A percentile compares a stretch with the other conserved stretches of the same genome.
Evolutionary conservation across 2,888 invertebrate genomes (phyloP).

Genomic region (Ormyrus nitidulus): DNA sequence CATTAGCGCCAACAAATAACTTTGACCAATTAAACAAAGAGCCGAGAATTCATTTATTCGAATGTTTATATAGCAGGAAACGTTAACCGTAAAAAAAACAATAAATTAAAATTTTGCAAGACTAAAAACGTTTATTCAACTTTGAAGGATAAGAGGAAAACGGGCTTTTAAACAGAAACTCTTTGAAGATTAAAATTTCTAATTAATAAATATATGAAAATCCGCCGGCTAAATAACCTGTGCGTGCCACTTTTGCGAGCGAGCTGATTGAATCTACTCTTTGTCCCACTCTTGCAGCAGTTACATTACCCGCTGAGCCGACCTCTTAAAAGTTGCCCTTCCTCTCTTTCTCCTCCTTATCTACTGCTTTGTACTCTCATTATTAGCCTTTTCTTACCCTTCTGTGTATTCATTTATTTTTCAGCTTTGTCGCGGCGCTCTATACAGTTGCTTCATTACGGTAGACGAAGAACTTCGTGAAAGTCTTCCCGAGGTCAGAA

Average conservation of each 20-base stretch:
- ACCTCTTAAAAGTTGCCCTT: slow-evolving; percentile 14
- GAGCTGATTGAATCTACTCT: slow-evolving; percentile 46
- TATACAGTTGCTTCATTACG: slow-evolving; percentile 18
- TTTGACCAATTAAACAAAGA: too few species aligned
- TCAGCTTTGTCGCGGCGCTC: slow-evolving; percentile 1
- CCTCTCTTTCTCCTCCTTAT: slow-evolving; percentile 13
- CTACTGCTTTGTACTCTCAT: slow-evolving; percentile 33
- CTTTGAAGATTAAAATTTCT: too few species aligned
- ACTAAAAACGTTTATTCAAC: too few species aligned
- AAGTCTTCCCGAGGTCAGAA: neutral
- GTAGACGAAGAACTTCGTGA: slow-evolving; percentile 29
- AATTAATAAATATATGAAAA: too few species aligned
- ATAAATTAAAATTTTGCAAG: too few species aligned
- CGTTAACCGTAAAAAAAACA: too few species aligned
- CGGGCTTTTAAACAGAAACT: too few species aligned
- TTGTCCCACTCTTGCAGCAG: slow-evolving; percentile 38
- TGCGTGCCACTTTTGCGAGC: slow-evolving; percentile 43
- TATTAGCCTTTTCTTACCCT: slow-evolving; percentile 36
- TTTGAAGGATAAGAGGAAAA: too few species aligned
- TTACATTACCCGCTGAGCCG: slow-evolving; percentile 17
- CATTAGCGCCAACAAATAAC: too few species aligned
- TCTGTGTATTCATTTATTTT: slow-evolving; percentile 8
- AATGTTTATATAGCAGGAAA: too few species aligned
- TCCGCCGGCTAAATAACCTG: neutral
- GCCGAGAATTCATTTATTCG: too few species aligned